A percentile compares a stretch with the other conserved stretches of the same genome.
phyloP scores from a whole-genome alignment of 2,888 invertebrate genomes.

The Minunthozetes semirufus region DNA sequence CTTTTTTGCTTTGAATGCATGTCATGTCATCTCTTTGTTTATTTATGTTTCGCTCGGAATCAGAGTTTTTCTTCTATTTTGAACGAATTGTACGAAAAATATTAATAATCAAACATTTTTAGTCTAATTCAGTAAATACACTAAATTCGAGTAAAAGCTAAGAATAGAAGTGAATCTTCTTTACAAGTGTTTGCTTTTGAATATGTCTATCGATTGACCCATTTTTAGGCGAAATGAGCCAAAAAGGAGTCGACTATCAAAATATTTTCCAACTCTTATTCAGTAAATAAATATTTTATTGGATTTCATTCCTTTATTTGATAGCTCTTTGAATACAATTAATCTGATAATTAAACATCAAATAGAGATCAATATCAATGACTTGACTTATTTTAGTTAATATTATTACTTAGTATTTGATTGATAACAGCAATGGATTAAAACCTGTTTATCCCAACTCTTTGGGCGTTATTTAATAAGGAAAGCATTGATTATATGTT shows the following conservation, averaged over 20 bases:
- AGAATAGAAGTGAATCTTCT: background rate
- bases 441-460: conserved; percentile 19
- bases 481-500: conserved; percentile 1
- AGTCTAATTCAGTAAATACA: background rate
- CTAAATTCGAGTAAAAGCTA: background rate
- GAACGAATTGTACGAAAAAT: background rate
- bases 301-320: background rate
- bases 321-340: background rate
- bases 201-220: conserved; percentile 8
- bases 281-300: background rate
- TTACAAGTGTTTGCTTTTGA: background rate
- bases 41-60: background rate
- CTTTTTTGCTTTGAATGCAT: background rate
- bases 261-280: background rate
- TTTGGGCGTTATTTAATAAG: conserved; percentile 11
- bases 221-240: background rate
- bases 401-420: background rate
- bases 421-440: background rate
- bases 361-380: background rate
- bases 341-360: background rate
- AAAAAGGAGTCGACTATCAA: background rate
- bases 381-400: no score
- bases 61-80: background rate
- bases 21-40: conserved; percentile 16
- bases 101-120: conserved; percentile 9